Evolutionary conservation across 1,140 invertebrate species (phyloP), one percentile per base, ranked within the genome.

Genomic region (Ganaspis sp.): DNA sequence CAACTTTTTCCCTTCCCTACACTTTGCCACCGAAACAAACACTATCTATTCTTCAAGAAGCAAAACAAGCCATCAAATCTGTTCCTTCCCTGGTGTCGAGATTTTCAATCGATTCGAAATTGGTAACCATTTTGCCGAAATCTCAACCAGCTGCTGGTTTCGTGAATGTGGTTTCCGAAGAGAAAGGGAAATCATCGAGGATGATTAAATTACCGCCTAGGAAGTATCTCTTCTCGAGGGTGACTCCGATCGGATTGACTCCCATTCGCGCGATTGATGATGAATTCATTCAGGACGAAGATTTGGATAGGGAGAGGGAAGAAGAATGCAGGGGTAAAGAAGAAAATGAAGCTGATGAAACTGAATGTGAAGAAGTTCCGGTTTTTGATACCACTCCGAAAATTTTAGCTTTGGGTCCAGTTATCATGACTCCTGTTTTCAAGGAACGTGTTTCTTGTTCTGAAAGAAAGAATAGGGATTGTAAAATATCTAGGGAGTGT

Each of bases 81-180:
- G 77, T 87, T 6, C 85, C 87, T 12, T 91, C 90, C 11, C 79
- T 91, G 9, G 72, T 91, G 12, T 91, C 90, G 4, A 83, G 90
- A 78, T 91, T 91, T 77, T 90, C 90, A 0, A 83, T 90, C 1
- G 87, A 91, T 42, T 91, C 89, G 0, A 87, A 78, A 71, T 70
- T 91, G 5, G 83, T 87, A 23, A 75, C 87, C 0, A 80, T 83
- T 21, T 69, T 89, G 0, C 17, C 75, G 19, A 9, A 70, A 2
- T 12, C 21, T 3, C 26, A 2, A 9, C 2, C 0, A 0, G 1
- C 49, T 9, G 58, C 58, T 64, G 26, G 23, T 8, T 12, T 64
- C 8, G 58, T 29, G n/a, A 15, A 64, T n/a, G 21, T 64, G 11
- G 12, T 6, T 6, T 64, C 58, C 0, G 6, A 21, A 0, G 69